Conservation (phyloP, 2,113 vertebrate species). For the Vidua macroura region DNA sequence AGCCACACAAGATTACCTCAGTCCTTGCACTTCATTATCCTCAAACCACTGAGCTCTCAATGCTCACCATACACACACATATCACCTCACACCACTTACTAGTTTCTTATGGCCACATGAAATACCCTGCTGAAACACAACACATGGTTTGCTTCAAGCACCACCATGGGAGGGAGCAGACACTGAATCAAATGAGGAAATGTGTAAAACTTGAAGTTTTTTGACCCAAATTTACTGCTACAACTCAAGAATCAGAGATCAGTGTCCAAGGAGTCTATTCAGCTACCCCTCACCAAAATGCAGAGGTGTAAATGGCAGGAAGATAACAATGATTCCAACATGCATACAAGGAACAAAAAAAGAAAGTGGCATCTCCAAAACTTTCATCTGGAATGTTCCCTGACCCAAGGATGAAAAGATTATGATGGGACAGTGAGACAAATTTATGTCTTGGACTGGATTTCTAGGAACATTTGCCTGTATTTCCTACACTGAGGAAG, state of each 20-base stretch:
- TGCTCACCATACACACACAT: neutral
- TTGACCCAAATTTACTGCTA: neutral
- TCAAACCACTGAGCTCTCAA: neutral
- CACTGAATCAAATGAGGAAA: neutral
- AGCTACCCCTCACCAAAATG: neutral
- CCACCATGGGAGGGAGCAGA: neutral
- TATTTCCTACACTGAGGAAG: neutral
- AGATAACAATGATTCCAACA: neutral
- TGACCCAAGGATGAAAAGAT: neutral
- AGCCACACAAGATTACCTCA: neutral
- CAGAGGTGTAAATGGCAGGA: neutral
- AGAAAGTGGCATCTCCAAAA: neutral
- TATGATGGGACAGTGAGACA: neutral
- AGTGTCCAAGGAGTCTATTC: neutral
- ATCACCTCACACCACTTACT: neutral
- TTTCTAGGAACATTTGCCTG: neutral
- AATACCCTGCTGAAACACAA: neutral
- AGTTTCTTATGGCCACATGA: neutral
- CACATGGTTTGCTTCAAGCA: neutral
- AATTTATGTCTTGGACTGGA: neutral
- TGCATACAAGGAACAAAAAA: neutral
- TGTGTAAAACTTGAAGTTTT: neutral
- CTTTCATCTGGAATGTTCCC: neutral
- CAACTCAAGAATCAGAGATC: neutral
- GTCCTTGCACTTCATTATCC: neutral